These are phyloP conservation scores for Ceryle rudis DNA, from an alignment of 2,797 vertebrate species.

Conservation along the genomic window DNA sequence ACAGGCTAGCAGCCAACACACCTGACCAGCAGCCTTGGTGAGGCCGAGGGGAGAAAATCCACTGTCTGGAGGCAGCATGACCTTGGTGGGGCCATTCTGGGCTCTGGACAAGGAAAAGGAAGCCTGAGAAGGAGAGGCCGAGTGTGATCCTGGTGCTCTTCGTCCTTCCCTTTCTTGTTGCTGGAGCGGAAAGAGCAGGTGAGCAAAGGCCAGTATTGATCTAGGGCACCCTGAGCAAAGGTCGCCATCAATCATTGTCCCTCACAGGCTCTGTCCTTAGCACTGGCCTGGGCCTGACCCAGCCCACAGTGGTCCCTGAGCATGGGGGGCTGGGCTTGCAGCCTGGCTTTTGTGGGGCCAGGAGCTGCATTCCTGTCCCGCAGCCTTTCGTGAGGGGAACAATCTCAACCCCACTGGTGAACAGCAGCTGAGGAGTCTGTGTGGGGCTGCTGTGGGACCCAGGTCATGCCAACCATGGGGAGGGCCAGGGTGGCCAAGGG, in stretches of 20 bases:
- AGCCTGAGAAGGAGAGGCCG: neutral
- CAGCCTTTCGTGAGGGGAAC: neutral
- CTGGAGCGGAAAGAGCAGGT: neutral
- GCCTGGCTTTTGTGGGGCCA: rapidly evolving
- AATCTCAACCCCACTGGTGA: neutral
- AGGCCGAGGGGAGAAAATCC: neutral
- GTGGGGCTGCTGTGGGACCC: neutral
- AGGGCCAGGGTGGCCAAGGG: neutral
- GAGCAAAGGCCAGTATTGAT: conserved; percentile 44
- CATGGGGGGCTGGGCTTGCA: rapidly evolving
- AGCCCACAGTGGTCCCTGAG: neutral
- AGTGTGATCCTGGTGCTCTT: rapidly evolving
- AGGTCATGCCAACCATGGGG: rapidly evolving
- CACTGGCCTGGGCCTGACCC: neutral
- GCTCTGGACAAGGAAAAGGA: neutral
- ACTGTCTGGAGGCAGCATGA: neutral
- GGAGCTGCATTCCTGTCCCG: neutral
- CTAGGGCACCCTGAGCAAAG: neutral
- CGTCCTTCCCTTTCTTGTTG: neutral
- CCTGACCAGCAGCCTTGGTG: neutral
- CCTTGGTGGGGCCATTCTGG: neutral
- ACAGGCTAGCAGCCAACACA: neutral
- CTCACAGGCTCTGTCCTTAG: rapidly evolving
- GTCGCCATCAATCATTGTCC: neutral
- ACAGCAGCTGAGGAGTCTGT: neutral